Conservation (phyloP, 1,140 invertebrate species). For the Mesaphorura yosii region DNA sequence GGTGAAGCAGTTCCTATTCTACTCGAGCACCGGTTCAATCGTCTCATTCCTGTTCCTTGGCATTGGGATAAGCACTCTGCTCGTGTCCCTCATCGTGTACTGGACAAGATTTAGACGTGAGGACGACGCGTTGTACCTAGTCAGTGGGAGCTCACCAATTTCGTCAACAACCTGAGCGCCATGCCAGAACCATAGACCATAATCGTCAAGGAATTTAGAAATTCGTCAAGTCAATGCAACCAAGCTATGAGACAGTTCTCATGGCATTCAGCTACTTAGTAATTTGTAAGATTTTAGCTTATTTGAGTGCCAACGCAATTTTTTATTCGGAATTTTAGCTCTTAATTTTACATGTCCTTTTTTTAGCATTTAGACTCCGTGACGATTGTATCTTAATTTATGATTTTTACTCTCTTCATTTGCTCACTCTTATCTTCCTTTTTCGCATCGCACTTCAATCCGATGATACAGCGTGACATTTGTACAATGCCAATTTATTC, state of each 20-base stretch:
- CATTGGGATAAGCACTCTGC: neutral
- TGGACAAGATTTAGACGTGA: neutral
- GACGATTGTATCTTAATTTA: neutral
- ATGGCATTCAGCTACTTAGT: neutral
- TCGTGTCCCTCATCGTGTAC: neutral
- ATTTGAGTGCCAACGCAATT: neutral
- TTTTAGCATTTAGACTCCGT: neutral
- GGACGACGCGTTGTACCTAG: neutral
- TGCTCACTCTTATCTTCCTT: neutral
- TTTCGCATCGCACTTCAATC: neutral
- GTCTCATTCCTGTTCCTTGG: constrained; percentile 8
- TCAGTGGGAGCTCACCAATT: neutral
- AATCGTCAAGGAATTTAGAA: neutral
- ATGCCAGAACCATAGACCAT: neutral
- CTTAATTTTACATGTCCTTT: neutral
- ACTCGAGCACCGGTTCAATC: constrained; percentile 13
- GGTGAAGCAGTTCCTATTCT: constrained; percentile 6
- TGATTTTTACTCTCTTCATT: neutral
- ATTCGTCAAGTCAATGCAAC: neutral
- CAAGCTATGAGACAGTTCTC: neutral
- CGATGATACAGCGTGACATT: neutral
- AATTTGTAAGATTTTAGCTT: neutral
- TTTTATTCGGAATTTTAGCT: neutral
- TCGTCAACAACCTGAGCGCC: neutral
- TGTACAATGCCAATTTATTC: no score